phyloP scores from a whole-genome alignment of 2,888 invertebrate genomes.

The Geotrupes spiniger region DNA sequence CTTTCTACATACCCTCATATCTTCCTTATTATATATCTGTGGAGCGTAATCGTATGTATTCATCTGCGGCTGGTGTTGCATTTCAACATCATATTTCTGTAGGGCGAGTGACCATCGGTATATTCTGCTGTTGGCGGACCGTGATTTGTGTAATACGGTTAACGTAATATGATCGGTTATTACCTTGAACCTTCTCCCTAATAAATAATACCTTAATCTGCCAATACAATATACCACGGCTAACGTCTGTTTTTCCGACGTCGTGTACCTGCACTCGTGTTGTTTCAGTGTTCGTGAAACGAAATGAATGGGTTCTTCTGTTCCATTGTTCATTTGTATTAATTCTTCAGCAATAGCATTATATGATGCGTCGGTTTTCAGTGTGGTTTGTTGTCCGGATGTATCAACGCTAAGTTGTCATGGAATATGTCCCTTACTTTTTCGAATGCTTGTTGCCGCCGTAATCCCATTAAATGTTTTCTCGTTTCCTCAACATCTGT shows the following conservation, averaged over 20 bases:
- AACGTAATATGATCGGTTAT: background rate
- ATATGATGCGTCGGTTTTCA: background rate
- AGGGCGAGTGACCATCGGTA: background rate
- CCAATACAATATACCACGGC: background rate
- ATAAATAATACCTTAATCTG: background rate
- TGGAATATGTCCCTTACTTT: background rate
- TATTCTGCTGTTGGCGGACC: background rate
- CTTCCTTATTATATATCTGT: background rate
- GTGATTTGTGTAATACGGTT: background rate
- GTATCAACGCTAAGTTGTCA: background rate
- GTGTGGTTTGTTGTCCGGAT: background rate
- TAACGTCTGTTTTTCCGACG: background rate
- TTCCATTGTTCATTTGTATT: background rate
- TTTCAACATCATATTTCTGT: background rate
- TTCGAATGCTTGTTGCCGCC: background rate
- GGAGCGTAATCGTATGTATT: background rate
- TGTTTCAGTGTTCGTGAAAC: background rate
- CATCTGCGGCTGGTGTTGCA: background rate
- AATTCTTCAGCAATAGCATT: background rate
- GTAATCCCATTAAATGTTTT: no score
- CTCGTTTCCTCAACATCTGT: no score
- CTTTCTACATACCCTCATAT: no score
- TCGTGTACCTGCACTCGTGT: background rate
- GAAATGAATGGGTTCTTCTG: background rate
- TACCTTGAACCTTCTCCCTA: background rate